phyloP scores from a whole-genome alignment of 2,113 vertebrate species.

The Phalacrocorax aristotelis region DNA sequence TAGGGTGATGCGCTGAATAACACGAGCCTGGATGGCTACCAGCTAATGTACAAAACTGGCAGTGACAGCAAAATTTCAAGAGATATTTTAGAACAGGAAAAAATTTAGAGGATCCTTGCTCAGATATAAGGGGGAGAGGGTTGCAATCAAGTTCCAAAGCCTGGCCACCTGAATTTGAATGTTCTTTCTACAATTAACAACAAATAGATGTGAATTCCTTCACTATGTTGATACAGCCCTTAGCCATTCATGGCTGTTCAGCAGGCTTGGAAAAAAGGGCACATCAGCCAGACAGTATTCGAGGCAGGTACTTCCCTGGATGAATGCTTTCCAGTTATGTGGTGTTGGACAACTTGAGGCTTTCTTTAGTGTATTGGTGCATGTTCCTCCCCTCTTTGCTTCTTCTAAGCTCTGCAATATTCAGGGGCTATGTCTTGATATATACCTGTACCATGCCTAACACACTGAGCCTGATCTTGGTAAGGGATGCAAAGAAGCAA shows the following conservation, averaged over 20 bases:
- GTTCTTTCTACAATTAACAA: neutral
- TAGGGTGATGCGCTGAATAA: neutral
- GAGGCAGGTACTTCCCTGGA: neutral
- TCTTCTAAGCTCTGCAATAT: neutral
- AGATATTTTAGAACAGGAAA: neutral
- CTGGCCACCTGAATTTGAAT: neutral
- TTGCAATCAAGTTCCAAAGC: neutral
- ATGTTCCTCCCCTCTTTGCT: neutral
- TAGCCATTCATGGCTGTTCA: neutral
- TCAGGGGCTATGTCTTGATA: neutral
- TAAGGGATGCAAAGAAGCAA: neutral
- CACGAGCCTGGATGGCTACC: neutral
- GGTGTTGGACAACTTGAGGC: neutral
- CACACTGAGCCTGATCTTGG: too few relatives aligned
- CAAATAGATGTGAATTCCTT: neutral
- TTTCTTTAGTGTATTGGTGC: neutral
- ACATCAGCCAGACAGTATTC: too few relatives aligned
- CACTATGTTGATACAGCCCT: fast-evolving
- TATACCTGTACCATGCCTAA: too few relatives aligned
- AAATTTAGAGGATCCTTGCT: neutral
- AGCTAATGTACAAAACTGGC: neutral
- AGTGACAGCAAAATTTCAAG: neutral
- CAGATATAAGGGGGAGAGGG: neutral
- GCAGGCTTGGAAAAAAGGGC: neutral
- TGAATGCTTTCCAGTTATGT: neutral